Evolutionary conservation across 64 coral and sea anemone species (phyloP), one percentile per base, ranked within the genome.

Genomic region (Stichodactyla helianthus): DNA sequence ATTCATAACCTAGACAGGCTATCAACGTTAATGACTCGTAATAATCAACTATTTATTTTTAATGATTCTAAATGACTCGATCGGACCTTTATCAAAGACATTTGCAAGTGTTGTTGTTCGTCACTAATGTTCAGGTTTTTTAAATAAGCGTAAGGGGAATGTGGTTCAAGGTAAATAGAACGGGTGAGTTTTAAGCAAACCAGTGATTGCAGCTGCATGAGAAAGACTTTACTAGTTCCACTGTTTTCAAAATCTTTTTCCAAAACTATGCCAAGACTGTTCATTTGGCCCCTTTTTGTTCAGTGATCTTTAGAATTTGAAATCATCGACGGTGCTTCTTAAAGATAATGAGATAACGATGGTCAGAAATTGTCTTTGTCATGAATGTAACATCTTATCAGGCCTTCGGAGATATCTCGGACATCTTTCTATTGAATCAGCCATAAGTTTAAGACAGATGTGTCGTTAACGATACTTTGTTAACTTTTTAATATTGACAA

Each of bases 41-140:
- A 81, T 81, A 51, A 81, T 52, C 78, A 20, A 53, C 16, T 8
- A 53, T 53, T 19, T 81, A 17, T 81, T 52, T 17, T 22, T 81
- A 81, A 81, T 52, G 78, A 81, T 15, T 18, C 44, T 81, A 81
- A 81, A 81, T 52, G 51, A 54, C 78, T 81, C 53, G 6, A 28
- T 51, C 51, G 19, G 14, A 5, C n/a, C 17, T 52, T 81, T 52
- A 11, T 81, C 17, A 0, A 16, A 53, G 77, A 53, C 68, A 74
- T 27, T 35, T 74, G 17, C 5, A 31, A 74, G 62, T 12, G 68
- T 74, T 74, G 68, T 74, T 74, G 35, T 27, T 74, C 25, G 68
- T 74, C 68, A 4, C n/a, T 70, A 70, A 68, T 74, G 68, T 35
- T 31, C 22, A 74, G 9, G 19, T 22, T 74, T 27, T 12, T 26